Percentiles rank a stretch among this genome's conserved stretches.
phyloP scores from a whole-genome alignment of 2,888 invertebrate genomes.

The Adelognathus sp. region DNA sequence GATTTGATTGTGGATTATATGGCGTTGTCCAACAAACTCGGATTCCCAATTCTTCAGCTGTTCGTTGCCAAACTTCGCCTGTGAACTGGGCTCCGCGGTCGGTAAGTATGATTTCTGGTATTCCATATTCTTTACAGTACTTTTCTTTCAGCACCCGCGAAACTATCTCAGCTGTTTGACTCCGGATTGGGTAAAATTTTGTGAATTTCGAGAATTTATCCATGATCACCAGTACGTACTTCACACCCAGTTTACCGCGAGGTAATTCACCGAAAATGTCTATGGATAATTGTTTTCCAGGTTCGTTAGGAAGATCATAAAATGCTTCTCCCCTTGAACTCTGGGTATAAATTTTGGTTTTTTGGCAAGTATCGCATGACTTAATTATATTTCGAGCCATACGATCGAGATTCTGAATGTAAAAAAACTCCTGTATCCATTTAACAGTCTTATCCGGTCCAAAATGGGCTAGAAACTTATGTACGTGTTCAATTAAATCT shows the following conservation, averaged over 20 bases:
- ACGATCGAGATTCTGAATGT: not conserved
- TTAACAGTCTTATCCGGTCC: slow-evolving; percentile 14
- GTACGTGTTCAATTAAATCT: not conserved
- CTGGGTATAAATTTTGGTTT: slow-evolving; percentile 4
- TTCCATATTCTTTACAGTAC: slow-evolving; percentile 8
- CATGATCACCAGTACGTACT: slow-evolving; percentile 28
- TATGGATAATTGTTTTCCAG: slow-evolving; percentile 12
- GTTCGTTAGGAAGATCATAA: slow-evolving; percentile 7
- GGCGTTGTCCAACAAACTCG: slow-evolving; percentile 8
- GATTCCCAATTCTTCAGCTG: not conserved
- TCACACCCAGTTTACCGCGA: not conserved
- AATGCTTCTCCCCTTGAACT: not conserved
- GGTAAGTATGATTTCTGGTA: slow-evolving; percentile 8
- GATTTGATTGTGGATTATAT: slow-evolving; percentile 40
- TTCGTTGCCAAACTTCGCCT: not conserved
- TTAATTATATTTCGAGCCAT: not conserved
- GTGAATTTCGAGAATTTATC: slow-evolving; percentile 26
- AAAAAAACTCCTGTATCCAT: not conserved
- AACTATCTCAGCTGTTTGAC: not conserved
- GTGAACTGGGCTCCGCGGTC: slow-evolving; percentile 28
- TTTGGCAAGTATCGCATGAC: slow-evolving; percentile 19
- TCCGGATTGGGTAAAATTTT: slow-evolving; percentile 18
- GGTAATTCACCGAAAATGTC: slow-evolving; percentile 33
- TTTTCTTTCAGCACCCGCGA: not conserved
- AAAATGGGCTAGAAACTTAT: slow-evolving; percentile 21